A percentile compares a stretch with the other conserved stretches of the same genome.
These are phyloP conservation scores for Zapornia atra DNA, from an alignment of 2,113 vertebrate species.

Conservation along the genomic window DNA sequence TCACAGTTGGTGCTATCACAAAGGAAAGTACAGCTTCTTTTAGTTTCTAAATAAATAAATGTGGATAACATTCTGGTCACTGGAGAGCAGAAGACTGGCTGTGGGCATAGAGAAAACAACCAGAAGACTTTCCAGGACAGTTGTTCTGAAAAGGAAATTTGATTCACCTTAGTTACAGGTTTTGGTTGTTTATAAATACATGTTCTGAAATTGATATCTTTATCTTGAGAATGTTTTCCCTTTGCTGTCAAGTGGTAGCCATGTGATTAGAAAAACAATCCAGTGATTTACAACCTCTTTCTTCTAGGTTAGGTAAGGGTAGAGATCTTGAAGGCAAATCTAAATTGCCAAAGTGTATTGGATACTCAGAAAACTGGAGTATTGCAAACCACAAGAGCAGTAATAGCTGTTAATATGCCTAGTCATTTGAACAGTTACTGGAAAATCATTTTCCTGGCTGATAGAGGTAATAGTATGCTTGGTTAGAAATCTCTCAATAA, in stretches of 20 bases:
- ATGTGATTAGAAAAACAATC: not conserved
- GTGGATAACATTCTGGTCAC: not conserved
- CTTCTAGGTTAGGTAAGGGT: not conserved
- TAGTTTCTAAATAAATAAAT: conserved; percentile 6
- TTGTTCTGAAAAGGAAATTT: not conserved
- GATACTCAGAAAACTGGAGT: not conserved
- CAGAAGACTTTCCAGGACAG: not conserved
- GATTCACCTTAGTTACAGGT: not conserved
- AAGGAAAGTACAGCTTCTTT: conserved; percentile 7
- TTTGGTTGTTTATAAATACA: not conserved
- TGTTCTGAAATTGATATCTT: not conserved
- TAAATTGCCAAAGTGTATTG: not conserved
- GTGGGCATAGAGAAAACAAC: not conserved
- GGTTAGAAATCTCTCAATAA: not conserved
- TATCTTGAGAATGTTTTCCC: conserved; percentile 1
- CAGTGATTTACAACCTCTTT: not conserved
- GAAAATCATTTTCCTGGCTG: not conserved
- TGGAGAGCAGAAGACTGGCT: not conserved
- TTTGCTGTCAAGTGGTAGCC: not conserved
- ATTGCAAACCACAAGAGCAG: not conserved
- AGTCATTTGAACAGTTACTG: not conserved
- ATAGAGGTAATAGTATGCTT: not conserved
- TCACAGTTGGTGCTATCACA: not conserved
- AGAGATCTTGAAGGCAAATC: not conserved
- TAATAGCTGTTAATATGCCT: not conserved